phyloP scores from a whole-genome alignment of 2,888 invertebrate species.

The Arge pagana region DNA sequence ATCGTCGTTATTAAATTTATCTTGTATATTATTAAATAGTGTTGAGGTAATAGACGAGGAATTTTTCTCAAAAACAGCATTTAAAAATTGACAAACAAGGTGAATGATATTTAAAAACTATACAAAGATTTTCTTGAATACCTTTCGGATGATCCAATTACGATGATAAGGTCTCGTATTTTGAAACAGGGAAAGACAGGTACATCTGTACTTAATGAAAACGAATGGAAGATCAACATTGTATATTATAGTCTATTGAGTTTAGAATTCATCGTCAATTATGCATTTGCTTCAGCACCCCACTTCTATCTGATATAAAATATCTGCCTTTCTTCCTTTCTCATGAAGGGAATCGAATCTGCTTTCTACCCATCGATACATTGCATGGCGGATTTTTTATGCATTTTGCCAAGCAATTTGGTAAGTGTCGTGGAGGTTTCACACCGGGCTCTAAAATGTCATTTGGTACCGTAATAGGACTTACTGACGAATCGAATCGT shows the following conservation, averaged over 20 bases:
- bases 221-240: not conserved
- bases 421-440: slow-evolving; percentile 20
- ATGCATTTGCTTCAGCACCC: slow-evolving; percentile 23
- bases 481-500: not conserved
- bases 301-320: slow-evolving; percentile 17
- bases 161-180: not conserved
- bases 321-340: slow-evolving; percentile 18
- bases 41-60: too few species aligned
- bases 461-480: slow-evolving; percentile 3
- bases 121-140: not conserved
- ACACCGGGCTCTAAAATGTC: slow-evolving; percentile 15
- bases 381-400: slow-evolving; percentile 32
- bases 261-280: slow-evolving; percentile 19
- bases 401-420: slow-evolving; percentile 23
- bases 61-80: too few species aligned
- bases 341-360: slow-evolving; percentile 15
- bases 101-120: too few species aligned
- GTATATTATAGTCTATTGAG: not conserved
- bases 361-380: slow-evolving; percentile 30
- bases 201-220: not conserved
- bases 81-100: too few species aligned
- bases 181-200: not conserved
- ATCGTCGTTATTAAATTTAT: too few species aligned
- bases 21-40: too few species aligned
- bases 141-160: slow-evolving; percentile 1